Conservation (phyloP, 2,888 invertebrate genomes). For the Acrobasis consociella region DNA sequence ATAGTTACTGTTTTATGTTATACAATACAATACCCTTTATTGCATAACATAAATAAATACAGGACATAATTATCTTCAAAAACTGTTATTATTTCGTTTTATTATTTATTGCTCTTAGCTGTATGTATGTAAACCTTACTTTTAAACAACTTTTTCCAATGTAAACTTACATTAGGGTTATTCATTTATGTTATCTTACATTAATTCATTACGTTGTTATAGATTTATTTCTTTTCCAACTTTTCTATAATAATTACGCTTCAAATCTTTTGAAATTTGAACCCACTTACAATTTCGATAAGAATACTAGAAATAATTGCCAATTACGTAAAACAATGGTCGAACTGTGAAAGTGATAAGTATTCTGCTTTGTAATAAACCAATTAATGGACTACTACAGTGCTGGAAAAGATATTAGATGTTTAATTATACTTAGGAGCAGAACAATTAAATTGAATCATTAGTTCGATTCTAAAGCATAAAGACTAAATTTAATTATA, state of each 20-base stretch:
- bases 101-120: no score
- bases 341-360: neutral
- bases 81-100: no score
- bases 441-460: neutral
- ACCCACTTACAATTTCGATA: neutral
- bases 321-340: neutral
- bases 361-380: neutral
- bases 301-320: neutral
- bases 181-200: no score
- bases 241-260: no score
- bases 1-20: neutral
- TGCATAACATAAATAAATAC: no score
- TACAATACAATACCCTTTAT: no score
- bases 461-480: neutral
- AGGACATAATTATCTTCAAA: no score
- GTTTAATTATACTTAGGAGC: neutral
- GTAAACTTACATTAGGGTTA: no score
- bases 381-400: neutral
- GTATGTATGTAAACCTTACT: no score
- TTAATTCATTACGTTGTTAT: no score
- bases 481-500: neutral
- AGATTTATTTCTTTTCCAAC: neutral
- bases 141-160: no score
- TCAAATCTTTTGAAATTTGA: neutral
- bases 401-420: neutral